Percentiles rank a stretch among this genome's conserved stretches.
Conservation (phyloP, 2,113 vertebrate species). For the Actenoides lindsayi region DNA sequence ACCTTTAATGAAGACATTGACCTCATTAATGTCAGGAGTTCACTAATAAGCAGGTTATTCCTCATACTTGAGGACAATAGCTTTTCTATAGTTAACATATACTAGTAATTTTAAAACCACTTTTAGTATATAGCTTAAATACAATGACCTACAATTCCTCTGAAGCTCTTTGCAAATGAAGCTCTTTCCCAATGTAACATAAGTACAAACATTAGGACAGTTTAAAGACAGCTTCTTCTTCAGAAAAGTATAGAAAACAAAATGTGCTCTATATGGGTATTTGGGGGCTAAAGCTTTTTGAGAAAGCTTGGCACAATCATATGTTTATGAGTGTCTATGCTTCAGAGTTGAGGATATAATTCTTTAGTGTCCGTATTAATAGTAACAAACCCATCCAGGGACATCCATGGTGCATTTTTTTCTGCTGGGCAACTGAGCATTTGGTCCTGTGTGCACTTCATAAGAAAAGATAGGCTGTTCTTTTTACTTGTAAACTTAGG, state of each 20-base stretch:
- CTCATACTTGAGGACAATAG: background rate
- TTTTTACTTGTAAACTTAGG: background rate
- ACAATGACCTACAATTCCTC: background rate
- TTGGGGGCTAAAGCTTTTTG: background rate
- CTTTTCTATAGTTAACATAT: background rate
- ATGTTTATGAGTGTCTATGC: background rate
- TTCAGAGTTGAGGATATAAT: background rate
- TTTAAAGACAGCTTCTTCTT: background rate
- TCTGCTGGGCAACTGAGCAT: background rate
- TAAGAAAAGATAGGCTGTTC: background rate
- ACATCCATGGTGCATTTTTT: background rate
- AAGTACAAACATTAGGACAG: background rate
- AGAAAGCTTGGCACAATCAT: background rate
- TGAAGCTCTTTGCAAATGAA: background rate
- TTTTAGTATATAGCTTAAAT: background rate
- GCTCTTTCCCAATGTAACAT: fast-evolving
- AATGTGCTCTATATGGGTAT: fast-evolving
- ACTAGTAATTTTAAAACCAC: background rate
- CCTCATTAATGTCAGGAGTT: background rate
- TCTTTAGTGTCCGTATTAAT: background rate
- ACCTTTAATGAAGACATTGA: background rate
- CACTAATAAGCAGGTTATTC: fast-evolving
- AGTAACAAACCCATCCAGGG: background rate
- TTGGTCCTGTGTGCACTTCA: fast-evolving
- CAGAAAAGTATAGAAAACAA: background rate